Percentiles rank a stretch among this genome's conserved stretches.
These are phyloP conservation scores for Epinotia ramella DNA, from an alignment of 2,888 invertebrate genomes.

Conservation along the genomic window DNA sequence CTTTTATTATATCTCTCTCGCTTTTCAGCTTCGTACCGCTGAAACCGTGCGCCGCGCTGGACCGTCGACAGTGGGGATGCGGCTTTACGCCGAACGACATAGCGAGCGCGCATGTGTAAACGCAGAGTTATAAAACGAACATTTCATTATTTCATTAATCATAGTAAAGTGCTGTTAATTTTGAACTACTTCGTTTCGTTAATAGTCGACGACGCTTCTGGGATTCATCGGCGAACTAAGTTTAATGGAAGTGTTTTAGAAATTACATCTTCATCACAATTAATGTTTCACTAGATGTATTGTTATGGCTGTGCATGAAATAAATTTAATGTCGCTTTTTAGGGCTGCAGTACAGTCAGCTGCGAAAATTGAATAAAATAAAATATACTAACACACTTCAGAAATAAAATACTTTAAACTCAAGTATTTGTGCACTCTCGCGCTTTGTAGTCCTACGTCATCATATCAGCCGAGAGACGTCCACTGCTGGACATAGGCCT, in stretches of 20 bases:
- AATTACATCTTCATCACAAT: constrained; percentile 5
- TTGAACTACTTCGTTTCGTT: constrained; percentile 26
- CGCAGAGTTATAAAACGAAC: background rate
- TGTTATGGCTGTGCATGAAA: background rate
- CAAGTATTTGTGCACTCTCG: too few relatives aligned
- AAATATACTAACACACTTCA: too few relatives aligned
- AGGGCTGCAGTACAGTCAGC: too few relatives aligned
- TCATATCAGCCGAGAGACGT: too few relatives aligned
- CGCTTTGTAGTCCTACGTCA: too few relatives aligned
- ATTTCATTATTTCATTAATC: constrained; percentile 23
- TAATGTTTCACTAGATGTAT: background rate
- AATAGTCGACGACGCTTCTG: constrained; percentile 9
- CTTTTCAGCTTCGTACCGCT: too few relatives aligned
- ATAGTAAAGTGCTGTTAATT: constrained; percentile 28
- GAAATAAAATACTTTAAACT: too few relatives aligned
- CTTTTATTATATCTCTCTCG: too few relatives aligned
- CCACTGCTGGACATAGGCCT: too few relatives aligned
- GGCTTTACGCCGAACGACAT: background rate
- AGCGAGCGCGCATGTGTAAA: constrained; percentile 2
- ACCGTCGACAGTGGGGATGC: too few relatives aligned
- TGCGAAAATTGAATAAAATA: too few relatives aligned
- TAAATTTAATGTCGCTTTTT: background rate
- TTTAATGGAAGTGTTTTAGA: constrained; percentile 22
- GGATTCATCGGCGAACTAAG: constrained; percentile 1
- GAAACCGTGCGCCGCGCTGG: too few relatives aligned